Evolutionary conservation across 2,113 vertebrate species (phyloP).

Genomic region (Callipepla californica): DNA sequence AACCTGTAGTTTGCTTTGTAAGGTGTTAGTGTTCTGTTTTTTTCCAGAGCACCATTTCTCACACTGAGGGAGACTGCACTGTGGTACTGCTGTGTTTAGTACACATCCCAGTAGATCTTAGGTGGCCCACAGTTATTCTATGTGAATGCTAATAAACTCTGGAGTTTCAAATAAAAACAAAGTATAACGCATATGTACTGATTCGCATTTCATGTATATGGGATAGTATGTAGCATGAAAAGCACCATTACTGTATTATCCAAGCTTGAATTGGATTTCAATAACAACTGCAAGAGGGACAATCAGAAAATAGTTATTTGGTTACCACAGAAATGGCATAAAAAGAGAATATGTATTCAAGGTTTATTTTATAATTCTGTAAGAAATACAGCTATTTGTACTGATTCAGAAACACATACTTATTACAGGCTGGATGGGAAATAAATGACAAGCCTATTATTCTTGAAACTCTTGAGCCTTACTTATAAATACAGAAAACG

Average conservation of each 20-base stretch:
- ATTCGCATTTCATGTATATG: neutral
- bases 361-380: neutral
- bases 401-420: neutral
- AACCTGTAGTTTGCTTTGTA: slow-evolving; percentile 36
- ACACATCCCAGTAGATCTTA: accelerated
- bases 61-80: neutral
- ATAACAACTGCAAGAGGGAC: neutral
- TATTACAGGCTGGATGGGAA: neutral
- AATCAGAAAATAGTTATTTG: neutral
- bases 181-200: neutral
- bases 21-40: neutral
- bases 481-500: neutral
- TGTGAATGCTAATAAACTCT: neutral
- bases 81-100: neutral
- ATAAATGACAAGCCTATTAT: neutral
- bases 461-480: neutral
- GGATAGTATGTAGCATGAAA: neutral
- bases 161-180: neutral
- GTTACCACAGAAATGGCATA: neutral
- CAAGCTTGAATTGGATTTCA: neutral
- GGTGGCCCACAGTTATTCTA: neutral
- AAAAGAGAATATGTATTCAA: neutral
- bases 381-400: neutral
- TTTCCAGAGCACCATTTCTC: neutral
- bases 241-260: neutral